Conservation (phyloP, 2,113 vertebrate genomes). For the Athene noctua region DNA sequence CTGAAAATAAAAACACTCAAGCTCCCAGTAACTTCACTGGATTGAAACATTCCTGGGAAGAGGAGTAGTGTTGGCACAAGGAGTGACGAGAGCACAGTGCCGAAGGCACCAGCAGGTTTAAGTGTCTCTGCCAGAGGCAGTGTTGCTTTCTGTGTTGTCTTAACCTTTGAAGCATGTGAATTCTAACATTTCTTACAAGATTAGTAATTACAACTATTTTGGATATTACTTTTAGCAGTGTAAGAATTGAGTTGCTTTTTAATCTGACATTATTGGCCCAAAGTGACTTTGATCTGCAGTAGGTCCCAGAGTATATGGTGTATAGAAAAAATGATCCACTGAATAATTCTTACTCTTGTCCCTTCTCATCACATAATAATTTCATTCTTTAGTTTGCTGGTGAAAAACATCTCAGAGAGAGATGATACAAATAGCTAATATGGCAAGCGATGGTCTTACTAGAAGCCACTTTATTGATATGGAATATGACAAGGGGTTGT, state of each 20-base stretch:
- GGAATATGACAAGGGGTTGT: neutral
- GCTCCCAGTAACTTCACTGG: neutral
- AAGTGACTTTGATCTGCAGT: neutral
- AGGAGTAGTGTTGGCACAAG: neutral
- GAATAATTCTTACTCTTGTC: neutral
- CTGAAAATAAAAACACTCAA: neutral
- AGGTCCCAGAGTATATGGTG: neutral
- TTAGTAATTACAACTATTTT: neutral
- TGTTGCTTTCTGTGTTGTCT: neutral
- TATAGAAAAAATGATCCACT: neutral
- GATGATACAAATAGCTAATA: neutral
- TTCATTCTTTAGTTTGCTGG: neutral
- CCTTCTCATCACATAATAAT: neutral
- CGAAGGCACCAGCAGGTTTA: neutral
- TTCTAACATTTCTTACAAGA: neutral
- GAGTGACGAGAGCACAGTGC: accelerated
- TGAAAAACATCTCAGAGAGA: neutral
- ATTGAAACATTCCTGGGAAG: neutral
- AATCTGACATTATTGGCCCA: neutral
- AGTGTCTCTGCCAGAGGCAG: neutral
- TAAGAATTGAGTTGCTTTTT: neutral
- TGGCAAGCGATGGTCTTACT: neutral
- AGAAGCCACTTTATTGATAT: neutral
- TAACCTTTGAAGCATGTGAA: neutral
- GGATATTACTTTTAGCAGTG: neutral